A percentile compares a stretch with the other conserved stretches of the same genome.
These are phyloP conservation scores for Pyrocephalus nanus DNA, from an alignment of 2,797 vertebrate species.

Conservation along the genomic window DNA sequence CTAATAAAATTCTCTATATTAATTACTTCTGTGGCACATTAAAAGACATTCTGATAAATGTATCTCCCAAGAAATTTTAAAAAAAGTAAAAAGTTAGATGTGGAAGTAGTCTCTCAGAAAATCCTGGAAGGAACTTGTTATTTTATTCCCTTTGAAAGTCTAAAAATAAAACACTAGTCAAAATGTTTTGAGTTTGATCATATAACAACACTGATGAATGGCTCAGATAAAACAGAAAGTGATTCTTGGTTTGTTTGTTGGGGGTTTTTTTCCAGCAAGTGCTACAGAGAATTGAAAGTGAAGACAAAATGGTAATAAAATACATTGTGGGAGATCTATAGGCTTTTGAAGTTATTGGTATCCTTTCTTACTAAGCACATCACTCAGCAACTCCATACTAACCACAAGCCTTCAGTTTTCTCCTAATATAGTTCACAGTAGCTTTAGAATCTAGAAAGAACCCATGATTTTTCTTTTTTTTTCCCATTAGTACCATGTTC, in stretches of 20 bases:
- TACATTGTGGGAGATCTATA: neutral
- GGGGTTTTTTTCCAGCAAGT: accelerated
- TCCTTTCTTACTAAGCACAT: neutral
- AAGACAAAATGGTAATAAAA: neutral
- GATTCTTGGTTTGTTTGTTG: neutral
- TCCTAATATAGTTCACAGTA: neutral
- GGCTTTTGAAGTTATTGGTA: neutral
- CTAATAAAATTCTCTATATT: neutral
- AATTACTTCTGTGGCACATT: neutral
- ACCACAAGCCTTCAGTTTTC: accelerated
- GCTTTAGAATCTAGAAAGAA: neutral
- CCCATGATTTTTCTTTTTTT: neutral
- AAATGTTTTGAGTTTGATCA: neutral
- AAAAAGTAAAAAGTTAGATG: neutral
- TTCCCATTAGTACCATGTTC: neutral
- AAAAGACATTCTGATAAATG: neutral
- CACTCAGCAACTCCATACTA: neutral
- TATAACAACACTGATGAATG: neutral
- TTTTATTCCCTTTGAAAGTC: neutral
- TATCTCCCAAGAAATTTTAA: neutral
- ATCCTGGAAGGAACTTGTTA: neutral
- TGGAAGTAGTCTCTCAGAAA: neutral
- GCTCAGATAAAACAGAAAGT: neutral
- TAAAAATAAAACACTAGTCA: neutral
- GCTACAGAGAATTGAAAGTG: neutral